These are phyloP conservation scores for Rallus limicola DNA, from an alignment of 2,113 vertebrate species.

Conservation along the genomic window DNA sequence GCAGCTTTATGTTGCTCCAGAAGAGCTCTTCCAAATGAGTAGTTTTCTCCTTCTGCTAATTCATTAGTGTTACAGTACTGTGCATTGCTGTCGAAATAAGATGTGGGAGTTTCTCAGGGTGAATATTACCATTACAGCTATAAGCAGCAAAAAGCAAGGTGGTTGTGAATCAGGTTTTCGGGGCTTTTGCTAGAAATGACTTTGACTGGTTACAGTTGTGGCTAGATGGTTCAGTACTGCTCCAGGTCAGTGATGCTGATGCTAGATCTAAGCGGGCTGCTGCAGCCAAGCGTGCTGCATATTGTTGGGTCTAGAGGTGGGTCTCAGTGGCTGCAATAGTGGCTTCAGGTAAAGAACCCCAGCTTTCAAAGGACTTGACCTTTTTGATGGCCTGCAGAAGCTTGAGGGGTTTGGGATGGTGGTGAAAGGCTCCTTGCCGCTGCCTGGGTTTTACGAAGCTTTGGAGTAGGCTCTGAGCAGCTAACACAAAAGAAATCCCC, in stretches of 20 bases:
- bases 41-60: neutral
- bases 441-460: neutral
- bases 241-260: rapidly evolving
- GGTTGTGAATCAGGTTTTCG: neutral
- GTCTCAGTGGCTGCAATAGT: neutral
- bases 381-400: neutral
- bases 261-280: neutral
- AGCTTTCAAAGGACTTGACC: neutral
- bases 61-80: neutral
- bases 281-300: neutral
- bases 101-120: neutral
- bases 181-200: neutral
- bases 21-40: constrained; percentile 29
- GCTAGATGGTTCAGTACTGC: neutral
- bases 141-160: neutral
- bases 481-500: neutral
- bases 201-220: rapidly evolving
- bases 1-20: neutral
- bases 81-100: neutral
- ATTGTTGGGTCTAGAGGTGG: neutral
- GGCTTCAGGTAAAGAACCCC: neutral
- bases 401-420: neutral
- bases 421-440: neutral
- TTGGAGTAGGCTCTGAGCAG: neutral
- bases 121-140: neutral